Base-by-base conservation (phyloP, 2,888 invertebrate genomes). In the Fissipunctia ypsillon region DNA sequence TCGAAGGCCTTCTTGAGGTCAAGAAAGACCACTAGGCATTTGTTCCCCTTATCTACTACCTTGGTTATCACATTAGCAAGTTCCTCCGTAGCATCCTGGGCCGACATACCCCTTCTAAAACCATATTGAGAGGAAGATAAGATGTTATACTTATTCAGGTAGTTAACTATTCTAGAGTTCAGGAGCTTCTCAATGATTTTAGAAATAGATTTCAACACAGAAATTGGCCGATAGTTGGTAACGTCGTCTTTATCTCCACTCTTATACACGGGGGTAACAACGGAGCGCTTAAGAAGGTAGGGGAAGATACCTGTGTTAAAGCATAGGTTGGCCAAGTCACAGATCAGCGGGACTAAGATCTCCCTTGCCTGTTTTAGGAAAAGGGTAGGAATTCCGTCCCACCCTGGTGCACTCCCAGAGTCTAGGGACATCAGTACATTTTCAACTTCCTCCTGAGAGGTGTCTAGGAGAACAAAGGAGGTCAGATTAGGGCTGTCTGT, bases 351-450 rank as follows among this genome's bases (percentile, higher is more conserved):
- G 28, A 69, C 64, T 50, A 73, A 7, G 57, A 74, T 64, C 25
- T 74, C 64, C 52, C 28, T 74, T 7, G 59, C 16, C 31, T 74
- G 28, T 48, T 74, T 74, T 38, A 65, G 45, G 60, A 74, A 69
- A 65, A 22, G 10, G 31, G 65, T 69, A 45, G 63, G 48, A 45
- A 63, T 63, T 45, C 45, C 63, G 3, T 45, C 63, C 50, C 50
- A 50, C 0, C 50, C n/a, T n/a, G n/a, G n/a, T n/a, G n/a, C n/a
- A n/a, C n/a, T n/a, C n/a, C n/a, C n/a, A n/a, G n/a, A n/a, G n/a
- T 63, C 63, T 48, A 48, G 63, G 6, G 48, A 48, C 63, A 48
- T 35, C 22, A 50, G n/a, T 2, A 45, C 10, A 48, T 7, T 48
- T 48, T 48, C 48, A 22, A 48, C 48, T 45, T 45, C 45, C 45